phyloP scores from a whole-genome alignment of 2,888 invertebrate species.

The Diaprepes abbreviatus region DNA sequence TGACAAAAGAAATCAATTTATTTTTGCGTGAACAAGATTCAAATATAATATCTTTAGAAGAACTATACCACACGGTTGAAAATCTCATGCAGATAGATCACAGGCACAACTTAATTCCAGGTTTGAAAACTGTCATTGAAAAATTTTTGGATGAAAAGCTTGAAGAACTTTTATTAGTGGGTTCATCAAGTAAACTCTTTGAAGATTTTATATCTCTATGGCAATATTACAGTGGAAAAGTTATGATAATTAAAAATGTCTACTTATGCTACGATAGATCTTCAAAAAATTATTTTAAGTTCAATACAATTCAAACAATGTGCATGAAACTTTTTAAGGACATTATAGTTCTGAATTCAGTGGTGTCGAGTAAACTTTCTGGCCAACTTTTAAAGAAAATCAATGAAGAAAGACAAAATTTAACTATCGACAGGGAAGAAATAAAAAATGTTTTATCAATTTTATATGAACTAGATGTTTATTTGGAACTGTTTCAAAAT shows the following conservation, averaged over 20 bases:
- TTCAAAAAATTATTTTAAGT: slow-evolving; percentile 88
- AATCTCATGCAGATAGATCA: slow-evolving; percentile 84
- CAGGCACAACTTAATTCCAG: slow-evolving; percentile 75
- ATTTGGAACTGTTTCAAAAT: slow-evolving; percentile 85
- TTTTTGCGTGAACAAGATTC: slow-evolving; percentile 16
- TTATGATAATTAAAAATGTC: slow-evolving; percentile 97
- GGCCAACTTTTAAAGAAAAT: slow-evolving; percentile 91
- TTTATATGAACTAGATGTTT: slow-evolving; percentile 94
- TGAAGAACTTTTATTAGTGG: slow-evolving; percentile 79
- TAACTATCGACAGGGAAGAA: slow-evolving; percentile 87
- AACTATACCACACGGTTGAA: slow-evolving; percentile 94
- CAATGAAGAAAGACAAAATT: slow-evolving; percentile 90
- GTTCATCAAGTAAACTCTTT: slow-evolving; percentile 87
- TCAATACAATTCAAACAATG: slow-evolving; percentile 92
- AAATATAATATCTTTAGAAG: slow-evolving; percentile 79
- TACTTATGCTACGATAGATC: slow-evolving; percentile 96
- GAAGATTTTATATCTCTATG: slow-evolving; percentile 92
- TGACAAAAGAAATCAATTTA: slow-evolving; percentile 7
- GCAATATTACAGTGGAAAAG: slow-evolving; percentile 93
- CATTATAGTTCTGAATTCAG: slow-evolving; percentile 87
- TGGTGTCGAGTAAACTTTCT: slow-evolving; percentile 89
- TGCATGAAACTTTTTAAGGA: slow-evolving; percentile 91
- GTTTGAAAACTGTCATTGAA: slow-evolving; percentile 85
- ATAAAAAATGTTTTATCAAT: slow-evolving; percentile 93
- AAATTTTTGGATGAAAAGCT: slow-evolving; percentile 88